A percentile compares a stretch with the other conserved stretches of the same genome.
Evolutionary conservation across 2,888 invertebrate genomes (phyloP).

Genomic region (Priapulus caudatus): DNA sequence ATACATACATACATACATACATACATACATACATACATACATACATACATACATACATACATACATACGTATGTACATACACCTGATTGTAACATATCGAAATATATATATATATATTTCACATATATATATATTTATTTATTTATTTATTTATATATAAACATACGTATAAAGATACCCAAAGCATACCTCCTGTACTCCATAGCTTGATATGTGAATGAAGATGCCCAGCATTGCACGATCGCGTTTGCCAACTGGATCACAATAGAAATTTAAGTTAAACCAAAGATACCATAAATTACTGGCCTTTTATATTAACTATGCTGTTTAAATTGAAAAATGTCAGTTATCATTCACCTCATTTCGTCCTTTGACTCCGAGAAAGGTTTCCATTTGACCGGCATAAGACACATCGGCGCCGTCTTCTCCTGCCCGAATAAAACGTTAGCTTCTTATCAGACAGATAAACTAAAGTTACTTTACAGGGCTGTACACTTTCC

Average conservation of each 20-base stretch:
- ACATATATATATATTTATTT: background rate
- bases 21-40: background rate
- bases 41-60: background rate
- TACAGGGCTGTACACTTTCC: too few species aligned
- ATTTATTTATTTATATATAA: background rate
- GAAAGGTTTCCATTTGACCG: conserved; percentile 66
- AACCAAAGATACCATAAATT: too few species aligned
- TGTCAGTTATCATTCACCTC: conserved; percentile 25
- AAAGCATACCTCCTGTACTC: conserved; percentile 55
- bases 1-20: background rate
- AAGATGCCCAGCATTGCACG: conserved; percentile 66
- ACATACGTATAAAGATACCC: background rate
- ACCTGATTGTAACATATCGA: too few species aligned
- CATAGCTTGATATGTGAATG: conserved; percentile 61
- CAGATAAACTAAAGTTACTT: too few species aligned
- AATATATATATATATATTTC: background rate
- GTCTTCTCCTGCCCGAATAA: conserved; percentile 68
- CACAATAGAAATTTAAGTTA: background rate
- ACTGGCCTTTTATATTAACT: background rate
- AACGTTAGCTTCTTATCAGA: too few species aligned
- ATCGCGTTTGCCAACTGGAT: conserved; percentile 42
- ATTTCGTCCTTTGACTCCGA: conserved; percentile 48
- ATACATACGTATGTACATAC: background rate
- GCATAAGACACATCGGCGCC: conserved; percentile 65
- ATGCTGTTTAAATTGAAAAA: background rate